Conservation (phyloP, 2,113 vertebrate species). For the Austrofundulus limnaeus region DNA sequence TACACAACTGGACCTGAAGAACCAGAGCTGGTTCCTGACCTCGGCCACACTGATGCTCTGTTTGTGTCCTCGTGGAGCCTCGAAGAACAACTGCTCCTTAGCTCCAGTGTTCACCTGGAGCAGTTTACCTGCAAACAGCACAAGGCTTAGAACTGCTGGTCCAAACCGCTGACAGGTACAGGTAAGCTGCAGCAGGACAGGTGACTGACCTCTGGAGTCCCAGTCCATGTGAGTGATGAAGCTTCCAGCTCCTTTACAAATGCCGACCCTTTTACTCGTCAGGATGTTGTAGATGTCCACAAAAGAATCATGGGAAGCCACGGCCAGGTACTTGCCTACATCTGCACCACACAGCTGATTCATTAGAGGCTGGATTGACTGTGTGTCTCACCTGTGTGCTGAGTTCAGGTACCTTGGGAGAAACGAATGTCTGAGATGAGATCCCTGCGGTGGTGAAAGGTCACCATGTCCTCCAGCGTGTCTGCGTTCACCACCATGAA, state of each 20-base stretch:
- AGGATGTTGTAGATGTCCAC: slow-evolving; percentile 98
- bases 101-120: slow-evolving; percentile 96
- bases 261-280: slow-evolving; percentile 94
- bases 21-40: slow-evolving; percentile 4
- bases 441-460: slow-evolving; percentile 96
- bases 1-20: neutral
- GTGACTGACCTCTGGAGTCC: slow-evolving; percentile 87
- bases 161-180: neutral
- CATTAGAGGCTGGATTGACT: neutral
- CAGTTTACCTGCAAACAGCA: slow-evolving; percentile 84
- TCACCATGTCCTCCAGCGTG: slow-evolving; percentile 97
- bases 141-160: neutral
- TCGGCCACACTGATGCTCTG: slow-evolving; percentile 61
- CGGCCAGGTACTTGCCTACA: slow-evolving; percentile 93
- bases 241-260: slow-evolving; percentile 94
- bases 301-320: slow-evolving; percentile 97
- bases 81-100: slow-evolving; percentile 96
- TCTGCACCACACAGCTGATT: slow-evolving; percentile 74
- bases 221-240: slow-evolving; percentile 97
- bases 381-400: neutral
- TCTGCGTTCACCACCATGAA: slow-evolving; percentile 97
- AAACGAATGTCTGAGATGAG: slow-evolving; percentile 97
- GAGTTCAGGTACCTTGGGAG: slow-evolving; percentile 84
- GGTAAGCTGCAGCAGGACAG: neutral
- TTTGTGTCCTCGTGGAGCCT: slow-evolving; percentile 89